phyloP scores from a whole-genome alignment of 2,888 invertebrate genomes.

The Tetramorium bicarinatum region DNA sequence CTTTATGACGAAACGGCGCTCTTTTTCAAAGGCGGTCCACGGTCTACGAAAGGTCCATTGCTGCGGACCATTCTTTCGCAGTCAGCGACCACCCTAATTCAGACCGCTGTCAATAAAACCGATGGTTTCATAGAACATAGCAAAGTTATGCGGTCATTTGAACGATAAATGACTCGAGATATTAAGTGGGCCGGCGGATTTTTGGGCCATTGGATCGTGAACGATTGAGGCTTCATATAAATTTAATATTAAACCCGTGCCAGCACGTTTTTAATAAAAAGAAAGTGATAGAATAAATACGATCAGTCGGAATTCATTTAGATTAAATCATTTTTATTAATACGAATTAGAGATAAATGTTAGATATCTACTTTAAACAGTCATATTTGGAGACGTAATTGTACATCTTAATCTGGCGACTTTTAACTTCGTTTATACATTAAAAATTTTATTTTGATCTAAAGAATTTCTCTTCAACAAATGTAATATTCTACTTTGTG shows the following conservation, averaged over 20 bases:
- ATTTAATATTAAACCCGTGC: conserved; percentile 43
- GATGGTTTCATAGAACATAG: conserved; percentile 57
- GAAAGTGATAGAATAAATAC: background rate
- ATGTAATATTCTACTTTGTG: background rate
- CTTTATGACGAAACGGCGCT: conserved; percentile 38
- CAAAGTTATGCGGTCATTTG: conserved; percentile 67
- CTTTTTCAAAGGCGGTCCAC: conserved; percentile 16
- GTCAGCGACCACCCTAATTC: conserved; percentile 57
- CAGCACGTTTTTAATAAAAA: conserved; percentile 12
- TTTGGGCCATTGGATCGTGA: conserved; percentile 10
- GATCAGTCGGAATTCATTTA: background rate
- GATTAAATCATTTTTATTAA: background rate
- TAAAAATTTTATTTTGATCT: background rate
- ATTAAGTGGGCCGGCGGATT: conserved; percentile 56
- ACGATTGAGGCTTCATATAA: background rate
- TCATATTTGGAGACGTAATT: background rate
- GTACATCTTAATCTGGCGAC: background rate
- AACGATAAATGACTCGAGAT: conserved; percentile 63
- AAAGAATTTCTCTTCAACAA: background rate
- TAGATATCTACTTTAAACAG: background rate
- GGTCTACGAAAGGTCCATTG: conserved; percentile 43
- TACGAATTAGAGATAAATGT: background rate
- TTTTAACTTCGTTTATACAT: background rate
- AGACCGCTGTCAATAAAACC: conserved; percentile 70
- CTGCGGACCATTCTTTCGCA: conserved; percentile 26